phyloP scores from a whole-genome alignment of 1,140 invertebrate genomes.

The Subanguina moxae region DNA sequence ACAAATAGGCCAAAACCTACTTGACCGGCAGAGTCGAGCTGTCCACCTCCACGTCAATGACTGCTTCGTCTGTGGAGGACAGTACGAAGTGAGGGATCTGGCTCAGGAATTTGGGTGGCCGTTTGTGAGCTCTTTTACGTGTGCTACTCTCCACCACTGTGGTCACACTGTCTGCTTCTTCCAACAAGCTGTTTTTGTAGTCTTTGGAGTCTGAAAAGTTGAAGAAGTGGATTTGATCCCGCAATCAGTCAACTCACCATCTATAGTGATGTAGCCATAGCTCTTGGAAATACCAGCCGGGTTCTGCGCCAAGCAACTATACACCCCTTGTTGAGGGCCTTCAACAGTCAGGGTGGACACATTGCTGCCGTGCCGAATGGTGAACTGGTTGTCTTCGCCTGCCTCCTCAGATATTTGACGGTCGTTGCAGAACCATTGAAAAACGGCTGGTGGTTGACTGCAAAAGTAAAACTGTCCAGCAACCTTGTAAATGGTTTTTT shows the following conservation, averaged over 20 bases:
- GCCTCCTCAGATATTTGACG: slow-evolving; percentile 28
- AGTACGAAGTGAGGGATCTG: not conserved
- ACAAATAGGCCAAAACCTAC: slow-evolving; percentile 42
- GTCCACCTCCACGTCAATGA: slow-evolving; percentile 44
- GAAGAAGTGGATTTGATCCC: not conserved
- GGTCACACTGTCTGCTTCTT: not conserved
- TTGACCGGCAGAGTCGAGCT: slow-evolving; percentile 43
- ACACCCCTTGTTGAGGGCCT: slow-evolving; percentile 11
- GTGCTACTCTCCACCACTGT: not conserved
- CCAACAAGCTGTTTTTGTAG: slow-evolving; percentile 14
- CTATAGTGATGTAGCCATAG: slow-evolving; percentile 54
- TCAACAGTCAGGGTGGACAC: slow-evolving; percentile 15
- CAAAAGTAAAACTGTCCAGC: no score
- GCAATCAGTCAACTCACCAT: slow-evolving; percentile 30
- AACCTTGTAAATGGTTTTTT: no score
- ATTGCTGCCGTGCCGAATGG: slow-evolving; percentile 13
- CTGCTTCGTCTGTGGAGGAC: slow-evolving; percentile 19
- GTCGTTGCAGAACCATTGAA: slow-evolving; percentile 55
- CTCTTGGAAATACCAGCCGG: slow-evolving; percentile 53
- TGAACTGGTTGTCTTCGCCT: not conserved
- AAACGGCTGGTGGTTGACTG: slow-evolving; percentile 40
- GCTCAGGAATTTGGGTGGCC: slow-evolving; percentile 25
- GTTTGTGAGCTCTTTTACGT: not conserved
- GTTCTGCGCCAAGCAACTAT: slow-evolving; percentile 10
- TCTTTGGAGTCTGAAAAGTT: slow-evolving; percentile 26